Percentiles rank a stretch among this genome's conserved stretches.
Conservation (phyloP, 1,140 invertebrate species). For the Ceratoteleas bidentatus region DNA sequence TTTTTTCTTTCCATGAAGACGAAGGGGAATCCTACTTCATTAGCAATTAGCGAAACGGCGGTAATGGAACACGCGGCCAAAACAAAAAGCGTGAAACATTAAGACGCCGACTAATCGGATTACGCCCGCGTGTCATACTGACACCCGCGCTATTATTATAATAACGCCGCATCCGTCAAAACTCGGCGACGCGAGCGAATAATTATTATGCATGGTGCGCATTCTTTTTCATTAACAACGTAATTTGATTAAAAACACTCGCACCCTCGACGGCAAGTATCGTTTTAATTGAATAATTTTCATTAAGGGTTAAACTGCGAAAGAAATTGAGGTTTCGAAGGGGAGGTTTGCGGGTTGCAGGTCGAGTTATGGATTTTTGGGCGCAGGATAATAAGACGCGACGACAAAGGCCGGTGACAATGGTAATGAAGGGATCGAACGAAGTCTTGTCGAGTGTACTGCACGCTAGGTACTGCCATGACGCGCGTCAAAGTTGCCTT, state of each 20-base stretch:
- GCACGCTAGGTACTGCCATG: conserved; percentile 79
- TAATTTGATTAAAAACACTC: conserved; percentile 27
- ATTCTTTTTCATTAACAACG: conserved; percentile 39
- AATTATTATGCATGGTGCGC: conserved; percentile 29
- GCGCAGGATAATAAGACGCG: conserved; percentile 65
- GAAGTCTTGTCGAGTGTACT: conserved; percentile 37
- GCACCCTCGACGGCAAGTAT: no score
- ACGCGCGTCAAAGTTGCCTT: conserved; percentile 75
- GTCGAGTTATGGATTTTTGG: conserved; percentile 32
- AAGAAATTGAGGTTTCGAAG: no score
- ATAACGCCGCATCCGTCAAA: conserved; percentile 41
- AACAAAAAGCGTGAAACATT: conserved; percentile 18
- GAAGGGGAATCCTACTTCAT: not conserved
- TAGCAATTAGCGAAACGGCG: not conserved
- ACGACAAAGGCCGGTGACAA: conserved; percentile 74
- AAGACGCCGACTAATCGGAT: conserved; percentile 14
- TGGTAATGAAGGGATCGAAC: conserved; percentile 50
- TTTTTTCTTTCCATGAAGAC: no score
- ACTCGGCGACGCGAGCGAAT: conserved; percentile 48
- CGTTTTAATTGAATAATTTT: no score
- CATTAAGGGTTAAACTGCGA: no score
- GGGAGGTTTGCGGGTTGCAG: no score
- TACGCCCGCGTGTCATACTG: conserved; percentile 13
- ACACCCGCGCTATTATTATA: conserved; percentile 53
- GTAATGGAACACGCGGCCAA: no score